Conservation (phyloP, 2,113 vertebrate species). For the Neolamprologus variostigma region DNA sequence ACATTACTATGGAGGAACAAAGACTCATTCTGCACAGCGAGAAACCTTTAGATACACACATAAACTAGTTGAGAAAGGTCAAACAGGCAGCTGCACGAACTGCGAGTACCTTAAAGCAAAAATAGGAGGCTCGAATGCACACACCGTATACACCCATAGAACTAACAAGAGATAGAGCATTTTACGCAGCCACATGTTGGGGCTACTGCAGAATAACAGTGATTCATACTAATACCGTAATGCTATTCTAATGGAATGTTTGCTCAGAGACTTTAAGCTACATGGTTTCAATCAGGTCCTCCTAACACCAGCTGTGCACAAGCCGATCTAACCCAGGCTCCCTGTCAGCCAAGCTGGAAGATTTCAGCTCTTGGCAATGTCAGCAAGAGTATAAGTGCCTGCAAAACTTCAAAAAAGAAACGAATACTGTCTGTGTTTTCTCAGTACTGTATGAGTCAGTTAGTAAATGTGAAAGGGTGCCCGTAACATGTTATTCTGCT, state of each 20-base stretch:
- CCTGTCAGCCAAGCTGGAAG: background rate
- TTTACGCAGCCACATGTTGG: background rate
- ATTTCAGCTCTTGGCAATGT: background rate
- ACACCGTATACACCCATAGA: background rate
- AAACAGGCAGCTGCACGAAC: background rate
- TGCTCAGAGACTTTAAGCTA: constrained; percentile 20
- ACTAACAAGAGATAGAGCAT: background rate
- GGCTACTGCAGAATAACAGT: background rate
- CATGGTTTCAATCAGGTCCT: constrained; percentile 34
- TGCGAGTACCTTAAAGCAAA: background rate
- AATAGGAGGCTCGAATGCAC: background rate
- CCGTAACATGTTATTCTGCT: background rate
- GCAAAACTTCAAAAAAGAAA: background rate
- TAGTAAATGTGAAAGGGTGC: background rate
- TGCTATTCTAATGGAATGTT: constrained; percentile 18
- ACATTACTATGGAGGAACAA: constrained; percentile 29
- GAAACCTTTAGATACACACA: constrained; percentile 24
- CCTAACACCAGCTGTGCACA: constrained; percentile 19
- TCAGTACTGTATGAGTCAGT: background rate
- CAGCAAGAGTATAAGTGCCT: background rate
- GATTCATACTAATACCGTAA: constrained; percentile 5
- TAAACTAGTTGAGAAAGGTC: background rate
- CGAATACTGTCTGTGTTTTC: background rate
- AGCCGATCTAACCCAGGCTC: background rate
- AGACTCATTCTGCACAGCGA: background rate